These are phyloP conservation scores for Hiodon alosoides DNA, from an alignment of 2,113 vertebrate genomes.

Conservation along the genomic window DNA sequence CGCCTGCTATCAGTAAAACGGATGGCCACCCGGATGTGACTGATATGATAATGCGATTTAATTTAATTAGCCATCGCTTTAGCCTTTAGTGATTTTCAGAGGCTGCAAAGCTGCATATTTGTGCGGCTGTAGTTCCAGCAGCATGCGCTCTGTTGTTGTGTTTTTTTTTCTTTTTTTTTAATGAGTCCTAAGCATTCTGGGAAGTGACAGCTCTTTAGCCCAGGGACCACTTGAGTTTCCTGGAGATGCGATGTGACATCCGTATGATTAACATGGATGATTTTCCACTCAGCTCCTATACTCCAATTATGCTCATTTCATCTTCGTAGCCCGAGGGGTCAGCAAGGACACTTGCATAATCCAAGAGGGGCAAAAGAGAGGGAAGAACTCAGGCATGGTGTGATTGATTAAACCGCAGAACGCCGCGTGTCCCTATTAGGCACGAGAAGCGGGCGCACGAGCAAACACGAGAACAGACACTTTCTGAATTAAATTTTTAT, in stretches of 20 bases:
- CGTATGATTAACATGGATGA: constrained; percentile 48
- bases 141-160: background rate
- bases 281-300: constrained; percentile 28
- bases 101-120: too few relatives aligned
- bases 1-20: constrained; percentile 31
- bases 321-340: constrained; percentile 41
- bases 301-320: constrained; percentile 37
- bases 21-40: constrained; percentile 51
- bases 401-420: constrained; percentile 43
- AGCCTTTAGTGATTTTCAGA: too few relatives aligned
- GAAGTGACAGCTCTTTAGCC: background rate
- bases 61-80: constrained; percentile 29
- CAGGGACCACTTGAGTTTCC: background rate
- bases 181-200: background rate
- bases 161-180: background rate
- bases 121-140: too few relatives aligned
- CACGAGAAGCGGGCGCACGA: constrained; percentile 8
- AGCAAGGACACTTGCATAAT: constrained; percentile 50
- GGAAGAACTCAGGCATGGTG: constrained; percentile 38
- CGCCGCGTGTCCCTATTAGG: constrained; percentile 20
- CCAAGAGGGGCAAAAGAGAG: constrained; percentile 29
- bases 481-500: constrained; percentile 58
- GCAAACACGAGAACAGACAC: constrained; percentile 33
- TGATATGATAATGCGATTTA: constrained; percentile 49
- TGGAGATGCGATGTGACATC: constrained; percentile 39